These are phyloP conservation scores for Vannuccia rotundouncinata DNA, from an alignment of 2,888 invertebrate genomes.

Conservation along the genomic window DNA sequence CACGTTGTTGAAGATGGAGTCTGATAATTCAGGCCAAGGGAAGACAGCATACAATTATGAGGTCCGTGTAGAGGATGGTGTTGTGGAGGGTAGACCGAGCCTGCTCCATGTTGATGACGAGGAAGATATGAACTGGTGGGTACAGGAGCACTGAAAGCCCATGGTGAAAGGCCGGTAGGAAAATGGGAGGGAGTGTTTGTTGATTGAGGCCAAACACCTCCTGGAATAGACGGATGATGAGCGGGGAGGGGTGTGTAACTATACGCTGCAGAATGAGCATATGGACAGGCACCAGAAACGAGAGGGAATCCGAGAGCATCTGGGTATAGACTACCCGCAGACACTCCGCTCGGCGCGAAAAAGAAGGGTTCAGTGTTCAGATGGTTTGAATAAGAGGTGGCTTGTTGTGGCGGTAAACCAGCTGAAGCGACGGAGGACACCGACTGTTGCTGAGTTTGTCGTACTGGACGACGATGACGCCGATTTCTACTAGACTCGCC, in stretches of 20 bases:
- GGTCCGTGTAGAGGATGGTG: not conserved
- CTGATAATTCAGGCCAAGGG: not conserved
- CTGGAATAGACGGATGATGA: not conserved
- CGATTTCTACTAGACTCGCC: not conserved
- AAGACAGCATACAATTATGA: constrained; percentile 11
- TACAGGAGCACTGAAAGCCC: not conserved
- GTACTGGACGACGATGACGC: not conserved
- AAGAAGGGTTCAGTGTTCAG: not conserved
- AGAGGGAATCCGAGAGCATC: constrained; percentile 5
- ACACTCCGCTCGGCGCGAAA: not conserved
- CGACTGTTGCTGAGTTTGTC: not conserved
- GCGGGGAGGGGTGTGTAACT: not conserved
- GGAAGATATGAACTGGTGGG: not conserved
- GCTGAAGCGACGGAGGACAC: too few relatives aligned
- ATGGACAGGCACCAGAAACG: not conserved
- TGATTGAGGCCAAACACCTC: not conserved
- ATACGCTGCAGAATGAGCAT: not conserved
- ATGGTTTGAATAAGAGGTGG: not conserved
- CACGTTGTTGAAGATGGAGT: not conserved
- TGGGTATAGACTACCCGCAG: not conserved
- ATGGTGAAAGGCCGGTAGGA: not conserved
- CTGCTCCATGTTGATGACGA: not conserved
- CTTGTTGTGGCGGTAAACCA: too few relatives aligned
- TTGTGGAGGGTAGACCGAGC: not conserved
- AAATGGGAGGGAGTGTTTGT: not conserved